Conservation (phyloP, 2,888 invertebrate genomes). For the Leptinotarsa juncta region DNA sequence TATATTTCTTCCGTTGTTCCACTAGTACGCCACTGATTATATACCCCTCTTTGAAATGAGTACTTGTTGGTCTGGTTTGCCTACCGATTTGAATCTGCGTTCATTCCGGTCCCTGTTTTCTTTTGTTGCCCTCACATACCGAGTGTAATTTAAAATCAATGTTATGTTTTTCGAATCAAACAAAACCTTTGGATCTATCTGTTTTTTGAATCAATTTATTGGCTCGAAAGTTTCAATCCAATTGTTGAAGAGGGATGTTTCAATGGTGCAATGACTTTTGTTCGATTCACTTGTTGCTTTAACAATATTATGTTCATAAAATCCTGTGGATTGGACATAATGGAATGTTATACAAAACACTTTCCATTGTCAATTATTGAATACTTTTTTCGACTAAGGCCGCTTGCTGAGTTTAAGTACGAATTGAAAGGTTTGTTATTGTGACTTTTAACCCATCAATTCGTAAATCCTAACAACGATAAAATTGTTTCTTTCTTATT, state of each 20-base stretch:
- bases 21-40: not conserved
- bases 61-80: slow-evolving; percentile 5
- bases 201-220: not conserved
- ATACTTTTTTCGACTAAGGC: not conserved
- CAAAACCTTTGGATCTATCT: not conserved
- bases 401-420: not conserved
- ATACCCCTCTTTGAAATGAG: not conserved
- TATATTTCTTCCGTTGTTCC: not conserved
- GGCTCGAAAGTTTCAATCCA: not conserved
- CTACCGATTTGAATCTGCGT: not conserved
- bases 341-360: not conserved
- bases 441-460: not conserved
- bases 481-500: too few relatives aligned
- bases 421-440: not conserved
- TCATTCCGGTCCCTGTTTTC: not conserved
- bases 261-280: not conserved
- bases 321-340: not conserved
- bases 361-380: not conserved
- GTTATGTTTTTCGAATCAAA: not conserved
- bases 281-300: slow-evolving; percentile 2
- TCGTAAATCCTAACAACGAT: not conserved
- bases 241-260: not conserved
- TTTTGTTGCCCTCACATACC: not conserved
- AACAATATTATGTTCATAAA: not conserved
- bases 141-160: not conserved